These are phyloP conservation scores for Plectrocnemia conspersa DNA, from an alignment of 1,140 invertebrate species.

Conservation along the genomic window DNA sequence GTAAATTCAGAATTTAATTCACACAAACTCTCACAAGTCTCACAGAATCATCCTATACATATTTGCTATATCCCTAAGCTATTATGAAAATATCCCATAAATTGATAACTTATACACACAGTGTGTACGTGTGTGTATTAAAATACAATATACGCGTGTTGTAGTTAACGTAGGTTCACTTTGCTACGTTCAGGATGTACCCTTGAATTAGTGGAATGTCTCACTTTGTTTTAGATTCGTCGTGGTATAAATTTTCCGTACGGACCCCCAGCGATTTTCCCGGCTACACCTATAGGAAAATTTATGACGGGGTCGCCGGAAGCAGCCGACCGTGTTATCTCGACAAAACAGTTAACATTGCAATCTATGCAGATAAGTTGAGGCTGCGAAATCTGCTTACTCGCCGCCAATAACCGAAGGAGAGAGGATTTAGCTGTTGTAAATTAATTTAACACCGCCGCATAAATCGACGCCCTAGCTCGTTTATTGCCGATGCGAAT, in stretches of 20 bases:
- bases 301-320: constrained; percentile 3
- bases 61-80: too few species aligned
- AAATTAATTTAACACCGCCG: constrained; percentile 14
- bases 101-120: too few species aligned
- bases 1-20: too few species aligned
- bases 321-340: constrained; percentile 15
- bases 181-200: too few species aligned
- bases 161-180: too few species aligned
- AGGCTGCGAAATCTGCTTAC: constrained; percentile 14
- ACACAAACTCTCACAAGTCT: too few species aligned
- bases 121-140: too few species aligned
- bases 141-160: too few species aligned
- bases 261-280: constrained; percentile 10
- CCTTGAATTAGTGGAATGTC: too few species aligned
- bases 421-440: constrained; percentile 12
- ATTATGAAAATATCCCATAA: too few species aligned
- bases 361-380: constrained; percentile 34
- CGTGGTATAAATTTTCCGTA: constrained; percentile 9
- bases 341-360: constrained; percentile 29
- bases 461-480: not conserved
- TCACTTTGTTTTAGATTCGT: constrained; percentile 6
- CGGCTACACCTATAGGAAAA: constrained; percentile 2
- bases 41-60: too few species aligned
- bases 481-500: too few species aligned
- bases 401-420: constrained; percentile 20